Evolutionary conservation across 2,888 invertebrate genomes (phyloP).

Genomic region (Drosophila pegasa): DNA sequence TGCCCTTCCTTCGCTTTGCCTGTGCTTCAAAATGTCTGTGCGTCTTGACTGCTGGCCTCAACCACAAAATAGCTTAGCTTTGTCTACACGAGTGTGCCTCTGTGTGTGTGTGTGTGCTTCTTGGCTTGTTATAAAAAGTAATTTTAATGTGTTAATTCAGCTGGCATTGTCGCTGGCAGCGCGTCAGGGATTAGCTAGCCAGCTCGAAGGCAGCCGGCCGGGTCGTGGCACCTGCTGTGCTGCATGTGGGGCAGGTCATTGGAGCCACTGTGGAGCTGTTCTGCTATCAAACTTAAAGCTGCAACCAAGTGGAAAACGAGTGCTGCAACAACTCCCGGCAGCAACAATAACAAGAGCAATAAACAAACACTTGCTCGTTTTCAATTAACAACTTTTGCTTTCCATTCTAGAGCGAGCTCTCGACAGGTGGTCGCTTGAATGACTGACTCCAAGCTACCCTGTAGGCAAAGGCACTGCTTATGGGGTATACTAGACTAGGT

Average conservation of each 20-base stretch:
- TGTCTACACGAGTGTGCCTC: conserved; percentile 5
- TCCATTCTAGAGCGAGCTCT: conserved; percentile 32
- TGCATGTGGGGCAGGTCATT: conserved; percentile 19
- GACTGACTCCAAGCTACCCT: background rate
- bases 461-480: too few relatives aligned
- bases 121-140: conserved; percentile 70
- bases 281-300: conserved; percentile 37
- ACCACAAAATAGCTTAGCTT: conserved; percentile 64
- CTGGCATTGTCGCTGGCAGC: conserved; percentile 61
- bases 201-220: conserved; percentile 1
- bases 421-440: background rate
- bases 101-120: conserved; percentile 19
- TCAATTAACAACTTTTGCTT: conserved; percentile 73
- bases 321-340: conserved; percentile 32
- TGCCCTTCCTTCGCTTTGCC: conserved; percentile 13
- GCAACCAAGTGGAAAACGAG: conserved; percentile 55
- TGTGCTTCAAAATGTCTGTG: conserved; percentile 25
- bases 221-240: background rate
- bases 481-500: background rate
- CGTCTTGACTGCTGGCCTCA: conserved; percentile 29
- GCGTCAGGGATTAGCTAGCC: conserved; percentile 51
- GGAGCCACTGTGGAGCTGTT: conserved; percentile 10
- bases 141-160: conserved; percentile 79
- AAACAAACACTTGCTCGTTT: conserved; percentile 58
- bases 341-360: conserved; percentile 22